Evolutionary conservation across 2,113 vertebrate species (phyloP).

Genomic region (Phalacrocorax aristotelis): DNA sequence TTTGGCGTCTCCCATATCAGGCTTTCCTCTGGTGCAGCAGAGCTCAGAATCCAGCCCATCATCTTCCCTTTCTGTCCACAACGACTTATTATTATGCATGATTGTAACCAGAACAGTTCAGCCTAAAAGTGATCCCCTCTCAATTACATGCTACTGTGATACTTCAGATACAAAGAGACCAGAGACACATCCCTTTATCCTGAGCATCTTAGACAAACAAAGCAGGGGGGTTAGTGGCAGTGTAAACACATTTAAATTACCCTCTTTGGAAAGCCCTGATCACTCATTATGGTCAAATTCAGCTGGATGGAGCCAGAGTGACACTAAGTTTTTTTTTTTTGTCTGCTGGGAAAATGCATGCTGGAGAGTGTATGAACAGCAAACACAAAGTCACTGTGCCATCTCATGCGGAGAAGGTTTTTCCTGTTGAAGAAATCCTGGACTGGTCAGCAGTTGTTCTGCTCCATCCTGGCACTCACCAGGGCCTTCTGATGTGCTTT

Average conservation of each 20-base stretch:
- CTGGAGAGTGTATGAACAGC: background rate
- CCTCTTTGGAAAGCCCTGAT: background rate
- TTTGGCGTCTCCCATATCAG: background rate
- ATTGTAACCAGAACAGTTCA: background rate
- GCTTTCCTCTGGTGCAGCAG: background rate
- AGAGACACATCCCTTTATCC: background rate
- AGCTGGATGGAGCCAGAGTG: background rate
- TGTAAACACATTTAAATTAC: background rate
- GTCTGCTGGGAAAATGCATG: background rate
- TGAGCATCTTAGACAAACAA: background rate
- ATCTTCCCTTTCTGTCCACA: background rate
- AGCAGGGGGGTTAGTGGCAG: background rate
- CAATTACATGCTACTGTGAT: background rate
- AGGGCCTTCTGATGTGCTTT: background rate
- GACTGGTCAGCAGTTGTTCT: rapidly evolving
- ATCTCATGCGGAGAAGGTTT: rapidly evolving
- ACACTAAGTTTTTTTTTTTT: background rate
- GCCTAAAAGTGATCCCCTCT: background rate
- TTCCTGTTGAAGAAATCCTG: background rate
- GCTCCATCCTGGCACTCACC: background rate
- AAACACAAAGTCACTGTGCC: background rate
- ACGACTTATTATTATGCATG: background rate
- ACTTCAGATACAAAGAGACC: background rate
- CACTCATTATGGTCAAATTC: background rate
- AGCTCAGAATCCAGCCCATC: background rate